Evolutionary conservation across 1,140 invertebrate species (phyloP).

Genomic region (Ostrea denselamellosa): DNA sequence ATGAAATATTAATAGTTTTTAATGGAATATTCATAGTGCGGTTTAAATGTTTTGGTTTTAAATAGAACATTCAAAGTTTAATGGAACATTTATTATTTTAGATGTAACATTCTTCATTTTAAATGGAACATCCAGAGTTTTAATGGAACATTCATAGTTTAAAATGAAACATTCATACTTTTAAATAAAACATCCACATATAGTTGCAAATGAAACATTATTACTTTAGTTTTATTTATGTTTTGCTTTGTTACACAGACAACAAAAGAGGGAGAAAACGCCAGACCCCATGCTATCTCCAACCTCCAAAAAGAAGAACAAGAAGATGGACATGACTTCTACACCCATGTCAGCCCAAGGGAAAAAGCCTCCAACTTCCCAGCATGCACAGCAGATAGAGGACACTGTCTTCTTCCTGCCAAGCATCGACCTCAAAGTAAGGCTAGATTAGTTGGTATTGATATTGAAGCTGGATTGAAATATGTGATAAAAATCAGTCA

Average conservation of each 20-base stretch:
- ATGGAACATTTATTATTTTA: too few species aligned
- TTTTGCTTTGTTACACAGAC: slow-evolving; percentile 45
- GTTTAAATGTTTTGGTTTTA: too few species aligned
- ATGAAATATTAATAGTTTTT: background rate
- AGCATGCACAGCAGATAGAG: slow-evolving; percentile 64
- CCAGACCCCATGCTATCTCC: slow-evolving; percentile 57
- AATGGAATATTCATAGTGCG: too few species aligned
- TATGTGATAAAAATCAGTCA: too few species aligned
- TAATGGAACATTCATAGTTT: background rate
- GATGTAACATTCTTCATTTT: too few species aligned
- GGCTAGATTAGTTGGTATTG: background rate
- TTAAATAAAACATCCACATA: too few species aligned
- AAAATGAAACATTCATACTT: too few species aligned
- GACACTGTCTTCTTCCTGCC: slow-evolving; percentile 96
- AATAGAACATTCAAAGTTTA: too few species aligned
- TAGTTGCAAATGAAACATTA: too few species aligned
- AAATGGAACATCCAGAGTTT: background rate
- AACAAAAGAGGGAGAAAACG: slow-evolving; percentile 69
- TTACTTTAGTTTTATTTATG: background rate
- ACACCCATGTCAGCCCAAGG: background rate
- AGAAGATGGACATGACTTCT: slow-evolving; percentile 39
- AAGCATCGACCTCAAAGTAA: slow-evolving; percentile 94
- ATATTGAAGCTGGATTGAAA: too few species aligned
- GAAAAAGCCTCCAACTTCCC: slow-evolving; percentile 63
- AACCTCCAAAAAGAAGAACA: slow-evolving; percentile 49